A percentile compares a stretch with the other conserved stretches of the same genome.
phyloP scores from a whole-genome alignment of 1,140 invertebrate species.

The Diabrotica virgifera region DNA sequence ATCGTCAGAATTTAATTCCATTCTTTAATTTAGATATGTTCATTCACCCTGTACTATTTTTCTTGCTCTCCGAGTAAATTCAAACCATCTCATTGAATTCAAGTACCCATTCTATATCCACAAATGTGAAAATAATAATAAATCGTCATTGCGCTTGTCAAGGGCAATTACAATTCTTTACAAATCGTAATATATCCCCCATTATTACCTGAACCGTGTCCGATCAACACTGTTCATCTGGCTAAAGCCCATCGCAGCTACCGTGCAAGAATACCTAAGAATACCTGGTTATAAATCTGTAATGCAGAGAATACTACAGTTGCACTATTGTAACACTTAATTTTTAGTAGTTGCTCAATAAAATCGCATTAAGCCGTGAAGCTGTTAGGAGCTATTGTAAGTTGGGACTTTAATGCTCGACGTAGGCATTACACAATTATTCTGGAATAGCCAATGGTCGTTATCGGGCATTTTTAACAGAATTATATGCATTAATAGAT shows the following conservation, averaged over 20 bases:
- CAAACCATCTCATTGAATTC: too few relatives aligned
- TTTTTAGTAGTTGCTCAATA: background rate
- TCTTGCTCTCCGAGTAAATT: too few relatives aligned
- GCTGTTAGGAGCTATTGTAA: background rate
- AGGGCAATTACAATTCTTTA: background rate
- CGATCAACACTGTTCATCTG: background rate
- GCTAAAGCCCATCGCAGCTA: background rate
- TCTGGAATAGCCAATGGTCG: background rate
- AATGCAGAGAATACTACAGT: background rate
- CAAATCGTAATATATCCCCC: background rate
- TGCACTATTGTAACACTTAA: background rate
- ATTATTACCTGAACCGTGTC: conserved; percentile 2
- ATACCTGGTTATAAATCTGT: background rate
- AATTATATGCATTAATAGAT: too few relatives aligned
- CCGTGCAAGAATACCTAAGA: background rate
- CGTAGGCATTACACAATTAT: conserved; percentile 2
- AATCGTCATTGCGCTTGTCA: background rate
- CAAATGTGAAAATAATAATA: too few relatives aligned
- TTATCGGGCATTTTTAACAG: too few relatives aligned
- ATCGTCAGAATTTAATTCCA: too few relatives aligned
- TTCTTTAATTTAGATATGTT: too few relatives aligned
- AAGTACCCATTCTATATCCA: too few relatives aligned
- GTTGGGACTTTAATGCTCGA: background rate
- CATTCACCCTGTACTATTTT: too few relatives aligned
- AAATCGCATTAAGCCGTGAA: background rate